Conservation (phyloP, 2,113 vertebrate species). For the Columba livia region DNA sequence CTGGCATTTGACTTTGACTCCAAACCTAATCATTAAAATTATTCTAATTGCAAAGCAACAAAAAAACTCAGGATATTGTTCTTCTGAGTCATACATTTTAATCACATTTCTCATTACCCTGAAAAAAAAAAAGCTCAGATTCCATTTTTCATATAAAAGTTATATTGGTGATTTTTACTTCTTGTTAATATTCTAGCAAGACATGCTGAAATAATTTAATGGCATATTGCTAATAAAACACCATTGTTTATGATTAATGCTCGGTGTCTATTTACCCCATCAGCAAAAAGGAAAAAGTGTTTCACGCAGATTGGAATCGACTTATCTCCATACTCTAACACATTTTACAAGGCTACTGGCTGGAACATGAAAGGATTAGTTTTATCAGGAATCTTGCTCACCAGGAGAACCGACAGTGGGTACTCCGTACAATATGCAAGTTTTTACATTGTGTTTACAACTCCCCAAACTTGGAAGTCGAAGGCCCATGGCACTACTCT, state of each 20-base stretch:
- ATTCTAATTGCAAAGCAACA: constrained; percentile 81
- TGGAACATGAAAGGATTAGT: constrained; percentile 43
- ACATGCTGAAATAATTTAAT: constrained; percentile 67
- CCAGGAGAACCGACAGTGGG: neutral
- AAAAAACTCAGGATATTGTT: constrained; percentile 78
- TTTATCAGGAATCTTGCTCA: constrained; percentile 41
- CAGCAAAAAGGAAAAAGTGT: constrained; percentile 43
- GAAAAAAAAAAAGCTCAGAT: constrained; percentile 68
- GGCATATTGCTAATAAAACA: constrained; percentile 61
- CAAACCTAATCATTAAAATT: constrained; percentile 82
- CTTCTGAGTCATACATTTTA: constrained; percentile 84
- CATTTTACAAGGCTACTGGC: constrained; percentile 50
- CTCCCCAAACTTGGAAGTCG: neutral
- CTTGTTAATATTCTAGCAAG: constrained; percentile 73
- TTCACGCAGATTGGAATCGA: constrained; percentile 56
- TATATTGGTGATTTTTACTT: constrained; percentile 65
- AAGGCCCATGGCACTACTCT: neutral
- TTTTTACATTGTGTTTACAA: neutral
- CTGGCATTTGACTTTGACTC: constrained; percentile 84
- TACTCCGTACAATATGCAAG: neutral
- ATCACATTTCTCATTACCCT: constrained; percentile 83
- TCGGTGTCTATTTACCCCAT: constrained; percentile 64
- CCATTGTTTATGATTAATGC: constrained; percentile 62
- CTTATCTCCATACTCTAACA: constrained; percentile 18
- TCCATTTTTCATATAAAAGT: constrained; percentile 71